Evolutionary conservation across 1,140 invertebrate species (phyloP).

Genomic region (Neodiprion pinetum): DNA sequence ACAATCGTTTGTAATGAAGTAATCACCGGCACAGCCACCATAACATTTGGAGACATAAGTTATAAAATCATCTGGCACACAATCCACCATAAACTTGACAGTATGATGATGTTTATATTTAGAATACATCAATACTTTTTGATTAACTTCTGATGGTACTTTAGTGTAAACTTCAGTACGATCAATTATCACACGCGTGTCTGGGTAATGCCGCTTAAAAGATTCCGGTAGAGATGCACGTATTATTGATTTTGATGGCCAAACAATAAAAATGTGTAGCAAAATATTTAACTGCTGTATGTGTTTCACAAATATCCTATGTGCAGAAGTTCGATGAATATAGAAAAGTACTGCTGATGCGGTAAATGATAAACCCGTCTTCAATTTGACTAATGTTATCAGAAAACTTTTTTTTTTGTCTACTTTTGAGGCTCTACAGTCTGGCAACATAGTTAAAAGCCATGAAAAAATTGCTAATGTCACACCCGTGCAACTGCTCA

Average conservation of each 20-base stretch:
- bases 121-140: constrained; percentile 28
- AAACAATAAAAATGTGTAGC: constrained; percentile 26
- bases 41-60: too few species aligned
- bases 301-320: constrained; percentile 24
- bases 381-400: background rate
- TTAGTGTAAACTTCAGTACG: constrained; percentile 45
- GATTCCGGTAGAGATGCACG: constrained; percentile 33
- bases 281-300: constrained; percentile 20
- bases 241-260: constrained; percentile 26
- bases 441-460: constrained; percentile 21
- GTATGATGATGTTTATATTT: constrained; percentile 24
- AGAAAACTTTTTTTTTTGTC: background rate
- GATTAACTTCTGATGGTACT: constrained; percentile 26
- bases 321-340: constrained; percentile 11
- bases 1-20: too few species aligned
- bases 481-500: constrained; percentile 24
- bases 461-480: constrained; percentile 14
- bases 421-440: constrained; percentile 11
- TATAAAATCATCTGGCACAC: too few species aligned
- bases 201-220: constrained; percentile 39
- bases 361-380: background rate
- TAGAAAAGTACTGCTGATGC: constrained; percentile 12
- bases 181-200: constrained; percentile 43
- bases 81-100: constrained; percentile 12
- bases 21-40: too few species aligned